Evolutionary conservation across 2,113 vertebrate genomes (phyloP).

Genomic region (Labrus mixtus): DNA sequence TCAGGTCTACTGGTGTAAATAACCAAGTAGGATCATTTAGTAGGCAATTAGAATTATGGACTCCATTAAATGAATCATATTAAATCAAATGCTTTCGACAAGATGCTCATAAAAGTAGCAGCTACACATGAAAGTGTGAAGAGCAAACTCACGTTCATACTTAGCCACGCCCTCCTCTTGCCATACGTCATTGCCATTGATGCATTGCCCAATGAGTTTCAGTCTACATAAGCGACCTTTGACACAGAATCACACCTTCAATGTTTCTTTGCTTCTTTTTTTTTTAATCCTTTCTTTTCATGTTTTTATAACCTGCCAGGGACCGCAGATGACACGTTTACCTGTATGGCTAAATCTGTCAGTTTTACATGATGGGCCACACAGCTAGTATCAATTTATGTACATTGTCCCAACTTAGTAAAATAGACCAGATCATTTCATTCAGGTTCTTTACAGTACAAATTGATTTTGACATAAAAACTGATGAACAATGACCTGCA

Average conservation of each 20-base stretch:
- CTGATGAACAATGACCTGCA: too few species aligned
- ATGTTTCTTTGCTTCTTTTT: neutral
- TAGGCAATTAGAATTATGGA: too few species aligned
- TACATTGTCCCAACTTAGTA: neutral
- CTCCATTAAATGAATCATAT: neutral
- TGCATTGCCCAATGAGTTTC: slow-evolving; percentile 37
- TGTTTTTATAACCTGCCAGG: neutral
- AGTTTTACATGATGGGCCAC: neutral
- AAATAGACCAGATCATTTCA: neutral
- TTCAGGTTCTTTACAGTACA: too few species aligned
- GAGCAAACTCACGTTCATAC: neutral
- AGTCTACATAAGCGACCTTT: neutral
- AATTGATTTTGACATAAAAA: too few species aligned
- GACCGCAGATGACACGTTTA: neutral
- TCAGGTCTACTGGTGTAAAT: too few species aligned
- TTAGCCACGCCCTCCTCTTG: slow-evolving; percentile 48
- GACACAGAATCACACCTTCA: neutral
- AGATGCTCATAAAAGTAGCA: too few species aligned
- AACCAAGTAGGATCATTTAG: too few species aligned
- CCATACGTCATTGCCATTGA: slow-evolving; percentile 16
- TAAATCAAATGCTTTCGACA: neutral
- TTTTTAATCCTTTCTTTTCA: neutral
- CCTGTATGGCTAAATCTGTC: neutral
- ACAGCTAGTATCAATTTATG: neutral
- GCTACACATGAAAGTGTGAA: too few species aligned